Conservation (phyloP, 2,113 vertebrate genomes). For the Proterorhinus semilunaris region DNA sequence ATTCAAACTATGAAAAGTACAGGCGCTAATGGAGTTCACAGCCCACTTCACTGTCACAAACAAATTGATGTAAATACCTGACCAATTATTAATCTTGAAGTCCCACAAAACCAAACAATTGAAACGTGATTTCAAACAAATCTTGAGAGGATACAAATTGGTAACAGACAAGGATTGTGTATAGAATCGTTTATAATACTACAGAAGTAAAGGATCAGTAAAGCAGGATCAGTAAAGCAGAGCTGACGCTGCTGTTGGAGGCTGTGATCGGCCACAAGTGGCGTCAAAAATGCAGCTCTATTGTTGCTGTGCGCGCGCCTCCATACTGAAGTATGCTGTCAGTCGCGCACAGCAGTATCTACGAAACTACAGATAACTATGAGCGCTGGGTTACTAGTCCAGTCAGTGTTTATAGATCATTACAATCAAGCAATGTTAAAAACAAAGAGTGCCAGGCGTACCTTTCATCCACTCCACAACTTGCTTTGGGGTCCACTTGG, state of each 20-base stretch:
- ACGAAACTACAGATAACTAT: constrained; percentile 61
- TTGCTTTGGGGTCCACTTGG: constrained; percentile 80
- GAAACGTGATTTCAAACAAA: too few relatives aligned
- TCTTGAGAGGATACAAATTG: too few relatives aligned
- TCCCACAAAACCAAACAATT: too few relatives aligned
- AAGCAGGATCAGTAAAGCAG: neutral
- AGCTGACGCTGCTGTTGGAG: neutral
- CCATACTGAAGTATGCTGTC: constrained; percentile 50
- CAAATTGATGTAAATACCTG: neutral
- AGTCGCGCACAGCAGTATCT: constrained; percentile 61
- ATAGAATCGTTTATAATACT: neutral
- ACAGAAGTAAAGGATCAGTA: too few relatives aligned
- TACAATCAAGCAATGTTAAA: neutral
- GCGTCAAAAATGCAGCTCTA: constrained; percentile 18
- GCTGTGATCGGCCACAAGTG: constrained; percentile 5
- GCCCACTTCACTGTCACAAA: neutral
- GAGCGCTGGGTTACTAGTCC: constrained; percentile 2
- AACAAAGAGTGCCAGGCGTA: constrained; percentile 26
- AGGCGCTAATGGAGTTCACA: neutral
- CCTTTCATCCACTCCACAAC: constrained; percentile 83
- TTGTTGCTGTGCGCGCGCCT: constrained; percentile 38
- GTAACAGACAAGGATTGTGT: too few relatives aligned
- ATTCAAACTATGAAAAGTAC: neutral
- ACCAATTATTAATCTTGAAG: too few relatives aligned
- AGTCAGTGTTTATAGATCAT: neutral